Conservation (phyloP, 2,888 invertebrate species). For the Dynastes maya region DNA sequence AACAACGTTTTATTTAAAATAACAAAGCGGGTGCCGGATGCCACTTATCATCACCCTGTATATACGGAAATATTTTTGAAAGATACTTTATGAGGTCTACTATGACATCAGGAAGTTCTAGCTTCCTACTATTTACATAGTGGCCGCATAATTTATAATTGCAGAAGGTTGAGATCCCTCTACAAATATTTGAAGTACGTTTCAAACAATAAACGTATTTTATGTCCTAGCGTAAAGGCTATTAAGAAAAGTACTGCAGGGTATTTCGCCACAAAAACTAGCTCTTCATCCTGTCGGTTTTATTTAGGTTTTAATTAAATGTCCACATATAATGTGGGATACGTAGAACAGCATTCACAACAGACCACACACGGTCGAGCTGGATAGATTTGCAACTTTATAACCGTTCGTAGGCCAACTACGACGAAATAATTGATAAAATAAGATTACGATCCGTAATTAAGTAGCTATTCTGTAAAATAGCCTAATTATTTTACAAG, state of each 20-base stretch:
- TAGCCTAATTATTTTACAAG: not conserved
- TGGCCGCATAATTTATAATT: no score
- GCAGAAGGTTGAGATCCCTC: no score
- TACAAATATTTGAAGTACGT: not conserved
- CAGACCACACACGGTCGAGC: slow-evolving; percentile 29
- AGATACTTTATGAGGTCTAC: no score
- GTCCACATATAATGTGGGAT: slow-evolving; percentile 21
- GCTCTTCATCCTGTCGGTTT: slow-evolving; percentile 27
- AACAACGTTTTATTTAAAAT: no score
- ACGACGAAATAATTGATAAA: slow-evolving; percentile 1
- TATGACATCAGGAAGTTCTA: no score
- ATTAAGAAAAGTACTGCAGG: slow-evolving; percentile 20
- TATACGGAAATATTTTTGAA: no score
- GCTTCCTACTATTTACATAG: no score
- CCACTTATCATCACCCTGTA: no score
- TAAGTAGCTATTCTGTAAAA: not conserved
- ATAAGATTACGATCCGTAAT: not conserved
- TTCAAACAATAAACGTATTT: slow-evolving; percentile 12
- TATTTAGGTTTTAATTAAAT: slow-evolving; percentile 39
- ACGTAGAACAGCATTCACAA: slow-evolving; percentile 15
- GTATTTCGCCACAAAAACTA: slow-evolving; percentile 25
- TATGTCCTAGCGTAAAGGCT: not conserved
- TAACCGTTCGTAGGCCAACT: slow-evolving; percentile 2
- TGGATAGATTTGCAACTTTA: slow-evolving; percentile 26
- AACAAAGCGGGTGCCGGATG: no score